phyloP scores from a whole-genome alignment of 2,888 invertebrate genomes.

The Encarsia formosa region DNA sequence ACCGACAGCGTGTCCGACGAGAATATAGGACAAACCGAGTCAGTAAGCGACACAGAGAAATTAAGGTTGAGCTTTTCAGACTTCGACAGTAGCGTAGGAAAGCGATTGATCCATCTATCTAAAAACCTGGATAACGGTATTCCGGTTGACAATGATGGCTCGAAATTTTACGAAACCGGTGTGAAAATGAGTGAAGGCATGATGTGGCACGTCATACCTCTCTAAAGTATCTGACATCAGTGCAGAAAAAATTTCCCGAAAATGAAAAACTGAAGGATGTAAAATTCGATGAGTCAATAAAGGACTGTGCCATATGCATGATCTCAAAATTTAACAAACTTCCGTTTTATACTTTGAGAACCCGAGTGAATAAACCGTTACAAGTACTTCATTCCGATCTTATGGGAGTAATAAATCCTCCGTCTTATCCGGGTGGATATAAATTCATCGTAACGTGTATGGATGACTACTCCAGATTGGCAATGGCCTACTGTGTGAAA shows the following conservation, averaged over 20 bases:
- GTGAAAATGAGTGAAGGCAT: background rate
- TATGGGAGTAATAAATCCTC: background rate
- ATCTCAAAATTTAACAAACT: no score
- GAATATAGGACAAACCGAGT: no score
- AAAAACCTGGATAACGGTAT: background rate
- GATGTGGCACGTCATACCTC: background rate
- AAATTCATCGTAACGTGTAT: no score
- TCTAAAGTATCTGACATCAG: background rate
- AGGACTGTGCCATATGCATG: background rate
- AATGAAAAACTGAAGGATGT: background rate
- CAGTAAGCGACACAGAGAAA: no score
- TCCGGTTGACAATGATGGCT: background rate
- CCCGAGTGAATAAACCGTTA: background rate
- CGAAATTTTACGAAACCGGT: no score
- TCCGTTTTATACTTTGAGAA: no score
- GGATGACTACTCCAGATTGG: conserved; percentile 26
- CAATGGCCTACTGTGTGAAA: conserved; percentile 25
- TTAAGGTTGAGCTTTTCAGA: no score
- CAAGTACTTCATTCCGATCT: background rate
- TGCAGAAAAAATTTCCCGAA: background rate
- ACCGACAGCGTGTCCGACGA: no score
- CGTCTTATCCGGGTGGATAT: conserved; percentile 6
- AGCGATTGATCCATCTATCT: no score
- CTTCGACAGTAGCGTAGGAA: no score
- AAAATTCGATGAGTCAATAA: background rate